Conservation (phyloP, 2,113 vertebrate species). For the Sander lucioperca region DNA sequence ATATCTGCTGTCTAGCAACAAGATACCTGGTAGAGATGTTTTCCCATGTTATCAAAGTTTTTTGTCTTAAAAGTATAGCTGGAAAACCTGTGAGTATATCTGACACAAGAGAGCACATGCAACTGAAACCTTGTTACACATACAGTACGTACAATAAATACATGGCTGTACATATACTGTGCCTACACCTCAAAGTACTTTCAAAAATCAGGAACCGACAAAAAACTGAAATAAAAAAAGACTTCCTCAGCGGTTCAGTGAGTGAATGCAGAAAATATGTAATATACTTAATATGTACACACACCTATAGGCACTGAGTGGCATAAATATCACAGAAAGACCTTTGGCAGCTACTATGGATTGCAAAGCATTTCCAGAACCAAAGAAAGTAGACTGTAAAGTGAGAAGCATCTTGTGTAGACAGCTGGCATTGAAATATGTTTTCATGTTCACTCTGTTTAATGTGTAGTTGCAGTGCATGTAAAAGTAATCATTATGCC, state of each 20-base stretch:
- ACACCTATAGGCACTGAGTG: not conserved
- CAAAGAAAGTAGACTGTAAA: not conserved
- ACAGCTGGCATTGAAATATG: not conserved
- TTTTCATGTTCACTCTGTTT: not conserved
- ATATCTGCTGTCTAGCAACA: not conserved
- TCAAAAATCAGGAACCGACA: not conserved
- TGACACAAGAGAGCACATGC: not conserved
- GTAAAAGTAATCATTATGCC: not conserved
- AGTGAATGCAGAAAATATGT: not conserved
- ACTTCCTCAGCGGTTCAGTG: not conserved
- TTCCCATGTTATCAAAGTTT: not conserved
- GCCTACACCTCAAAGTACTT: not conserved
- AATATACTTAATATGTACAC: not conserved
- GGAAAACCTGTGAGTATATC: not conserved
- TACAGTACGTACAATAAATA: not conserved
- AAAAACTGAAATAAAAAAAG: not conserved
- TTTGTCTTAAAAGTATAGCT: not conserved
- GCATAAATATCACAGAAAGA: not conserved
- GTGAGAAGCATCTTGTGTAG: not conserved
- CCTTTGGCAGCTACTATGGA: not conserved
- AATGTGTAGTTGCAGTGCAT: not conserved
- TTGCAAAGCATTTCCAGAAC: not conserved
- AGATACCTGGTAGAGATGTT: not conserved
- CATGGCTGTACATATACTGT: not conserved
- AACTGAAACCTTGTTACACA: not conserved